A percentile compares a stretch with the other conserved stretches of the same genome.
Evolutionary conservation across 2,797 vertebrate genomes (phyloP).

Genomic region (Lerista edwardsae): DNA sequence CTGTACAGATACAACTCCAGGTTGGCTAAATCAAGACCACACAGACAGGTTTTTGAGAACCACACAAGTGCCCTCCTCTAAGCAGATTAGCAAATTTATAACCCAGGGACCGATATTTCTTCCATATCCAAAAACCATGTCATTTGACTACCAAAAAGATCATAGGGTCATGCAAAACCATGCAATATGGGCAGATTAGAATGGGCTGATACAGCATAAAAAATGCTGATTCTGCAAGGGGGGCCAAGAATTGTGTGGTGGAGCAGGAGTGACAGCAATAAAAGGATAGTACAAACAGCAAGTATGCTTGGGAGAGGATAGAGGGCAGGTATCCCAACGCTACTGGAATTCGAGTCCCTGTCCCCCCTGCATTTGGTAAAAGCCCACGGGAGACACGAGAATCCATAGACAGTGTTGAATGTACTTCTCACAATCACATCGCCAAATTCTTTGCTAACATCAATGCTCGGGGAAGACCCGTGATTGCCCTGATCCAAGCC

Average conservation of each 20-base stretch:
- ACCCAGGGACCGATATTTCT: not conserved
- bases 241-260: not conserved
- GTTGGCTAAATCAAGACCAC: not conserved
- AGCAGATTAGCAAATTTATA: not conserved
- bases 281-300: not conserved
- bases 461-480: not conserved
- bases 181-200: not conserved
- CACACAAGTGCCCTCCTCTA: not conserved
- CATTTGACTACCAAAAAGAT: not conserved
- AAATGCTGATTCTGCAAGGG: not conserved
- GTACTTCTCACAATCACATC: not conserved
- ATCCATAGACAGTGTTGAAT: not conserved
- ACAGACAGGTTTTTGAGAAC: no score
- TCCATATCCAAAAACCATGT: not conserved
- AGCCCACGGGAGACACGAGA: not conserved
- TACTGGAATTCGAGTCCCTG: not conserved
- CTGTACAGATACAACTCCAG: not conserved
- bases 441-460: not conserved
- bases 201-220: not conserved
- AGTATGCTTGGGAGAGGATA: not conserved
- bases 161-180: not conserved
- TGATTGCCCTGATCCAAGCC: not conserved
- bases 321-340: not conserved
- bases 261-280: not conserved
- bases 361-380: not conserved